Base-by-base conservation (phyloP, 1,140 invertebrate genomes). In the Lasaia peninsularis region DNA sequence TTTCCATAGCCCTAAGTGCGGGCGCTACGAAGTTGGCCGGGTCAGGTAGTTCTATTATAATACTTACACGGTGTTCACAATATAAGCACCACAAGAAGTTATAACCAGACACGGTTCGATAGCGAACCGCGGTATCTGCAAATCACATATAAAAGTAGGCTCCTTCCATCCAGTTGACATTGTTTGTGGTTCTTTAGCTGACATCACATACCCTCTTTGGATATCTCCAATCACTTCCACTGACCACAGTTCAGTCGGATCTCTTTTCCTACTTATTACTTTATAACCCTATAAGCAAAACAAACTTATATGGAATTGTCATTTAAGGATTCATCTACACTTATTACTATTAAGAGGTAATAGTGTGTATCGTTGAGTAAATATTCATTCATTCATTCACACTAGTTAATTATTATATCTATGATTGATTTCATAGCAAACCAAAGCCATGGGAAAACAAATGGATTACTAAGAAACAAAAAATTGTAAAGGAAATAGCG, bases 51-150 rank as follows among this genome's bases (percentile, higher is more conserved):
- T n/a, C n/a, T n/a, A n/a, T n/a, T n/a, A n/a, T 50, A 20, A 24
- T 37, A 80, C 85, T 83, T 67, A 88, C 85, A 85, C 75, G 52
- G 82, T 86, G 40, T 78, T 86, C 14, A 86, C 40, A 20, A 83
- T 66, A 54, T 82, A 88, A n/a, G 74, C 85, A 1, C 82, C 85
- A 54, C 71, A 65, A 5, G 68, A 71, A 0, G 82, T 86, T 7
- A 88, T 68, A 9, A 88, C 63, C 0, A 88, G 69, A 32, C 85
- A 88, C 0, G 80, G 73, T 33, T 86, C 77, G 9, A 88, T 28
- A 8, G 53, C 65, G 40, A 88, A 85, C 12, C 85, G 55, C 0
- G 85, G 82, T 37, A 88, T 53, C 52, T 83, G 75, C 28, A 88
- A 58, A 49, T 88, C 85, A 52, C 79, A 83, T 65, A 86, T 63